Conservation (phyloP, 2,113 vertebrate genomes). For the Myxocyprinus asiaticus region DNA sequence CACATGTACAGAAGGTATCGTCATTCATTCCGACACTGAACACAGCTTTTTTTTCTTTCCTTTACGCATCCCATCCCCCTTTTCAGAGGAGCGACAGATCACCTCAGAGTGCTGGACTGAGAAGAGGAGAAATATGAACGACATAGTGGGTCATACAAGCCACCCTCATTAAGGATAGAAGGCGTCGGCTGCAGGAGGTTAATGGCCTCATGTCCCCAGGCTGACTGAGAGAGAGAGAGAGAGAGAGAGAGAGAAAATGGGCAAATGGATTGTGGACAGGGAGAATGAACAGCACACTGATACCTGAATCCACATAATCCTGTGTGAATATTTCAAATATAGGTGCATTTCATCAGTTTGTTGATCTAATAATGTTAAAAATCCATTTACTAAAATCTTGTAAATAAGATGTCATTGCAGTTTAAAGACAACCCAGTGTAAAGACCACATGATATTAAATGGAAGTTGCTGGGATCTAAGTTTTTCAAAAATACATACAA, state of each 20-base stretch:
- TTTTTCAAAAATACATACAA: no score
- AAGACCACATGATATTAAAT: no score
- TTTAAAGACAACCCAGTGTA: no score
- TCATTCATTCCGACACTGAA: background rate
- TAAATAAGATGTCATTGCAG: no score
- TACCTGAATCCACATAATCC: no score
- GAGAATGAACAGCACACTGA: no score
- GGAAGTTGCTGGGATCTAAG: no score
- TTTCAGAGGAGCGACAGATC: slow-evolving; percentile 40
- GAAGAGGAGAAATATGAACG: slow-evolving; percentile 58
- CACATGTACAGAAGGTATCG: background rate
- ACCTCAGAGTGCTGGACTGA: slow-evolving; percentile 46
- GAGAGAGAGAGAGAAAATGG: slow-evolving; percentile 9
- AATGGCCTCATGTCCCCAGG: slow-evolving; percentile 62
- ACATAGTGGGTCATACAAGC: slow-evolving; percentile 49
- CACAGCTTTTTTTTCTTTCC: slow-evolving; percentile 12
- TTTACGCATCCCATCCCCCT: slow-evolving; percentile 28
- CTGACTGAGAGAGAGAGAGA: slow-evolving; percentile 45
- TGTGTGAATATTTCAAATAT: no score
- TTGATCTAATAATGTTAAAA: no score
- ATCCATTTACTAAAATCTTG: no score
- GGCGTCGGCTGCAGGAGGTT: slow-evolving; percentile 56
- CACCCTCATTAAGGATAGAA: slow-evolving; percentile 59
- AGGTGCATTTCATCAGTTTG: no score
- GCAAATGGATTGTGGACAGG: background rate